These are phyloP conservation scores for Drosophila kanekoi DNA, from an alignment of 2,888 invertebrate genomes.

Conservation along the genomic window DNA sequence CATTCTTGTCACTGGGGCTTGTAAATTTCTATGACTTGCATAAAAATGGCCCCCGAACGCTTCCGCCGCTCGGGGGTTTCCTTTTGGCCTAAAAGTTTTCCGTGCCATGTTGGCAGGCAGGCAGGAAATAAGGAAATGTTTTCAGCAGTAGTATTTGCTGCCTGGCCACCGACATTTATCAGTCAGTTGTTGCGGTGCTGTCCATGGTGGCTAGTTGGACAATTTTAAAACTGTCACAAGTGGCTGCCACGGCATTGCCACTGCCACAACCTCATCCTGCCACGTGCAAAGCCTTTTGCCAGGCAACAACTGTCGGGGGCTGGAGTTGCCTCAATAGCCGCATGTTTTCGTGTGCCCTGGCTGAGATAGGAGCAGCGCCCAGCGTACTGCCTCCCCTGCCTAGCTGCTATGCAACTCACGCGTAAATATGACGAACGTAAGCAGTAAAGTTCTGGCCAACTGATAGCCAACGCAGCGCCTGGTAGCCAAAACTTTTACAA, in stretches of 20 bases:
- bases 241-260: constrained; percentile 45
- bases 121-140: constrained; percentile 80
- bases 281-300: constrained; percentile 32
- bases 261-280: constrained; percentile 10
- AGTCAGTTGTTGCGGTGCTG: constrained; percentile 77
- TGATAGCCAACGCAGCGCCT: constrained; percentile 71
- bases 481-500: constrained; percentile 70
- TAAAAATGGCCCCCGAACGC: constrained; percentile 78
- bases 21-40: constrained; percentile 81
- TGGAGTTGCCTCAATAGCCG: constrained; percentile 52
- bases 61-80: constrained; percentile 74
- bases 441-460: constrained; percentile 81
- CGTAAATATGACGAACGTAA: constrained; percentile 82
- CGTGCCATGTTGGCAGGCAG: constrained; percentile 48
- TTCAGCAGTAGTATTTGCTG: constrained; percentile 78
- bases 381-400: background rate
- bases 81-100: constrained; percentile 81
- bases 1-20: constrained; percentile 78
- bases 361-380: constrained; percentile 43
- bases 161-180: constrained; percentile 79
- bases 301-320: constrained; percentile 42
- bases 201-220: constrained; percentile 72
- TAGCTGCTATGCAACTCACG: constrained; percentile 53
- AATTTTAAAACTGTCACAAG: constrained; percentile 81
- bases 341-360: constrained; percentile 50